Evolutionary conservation across 2,888 invertebrate species (phyloP), one percentile per base, ranked within the genome.

Genomic region (Orthosia gracilis): DNA sequence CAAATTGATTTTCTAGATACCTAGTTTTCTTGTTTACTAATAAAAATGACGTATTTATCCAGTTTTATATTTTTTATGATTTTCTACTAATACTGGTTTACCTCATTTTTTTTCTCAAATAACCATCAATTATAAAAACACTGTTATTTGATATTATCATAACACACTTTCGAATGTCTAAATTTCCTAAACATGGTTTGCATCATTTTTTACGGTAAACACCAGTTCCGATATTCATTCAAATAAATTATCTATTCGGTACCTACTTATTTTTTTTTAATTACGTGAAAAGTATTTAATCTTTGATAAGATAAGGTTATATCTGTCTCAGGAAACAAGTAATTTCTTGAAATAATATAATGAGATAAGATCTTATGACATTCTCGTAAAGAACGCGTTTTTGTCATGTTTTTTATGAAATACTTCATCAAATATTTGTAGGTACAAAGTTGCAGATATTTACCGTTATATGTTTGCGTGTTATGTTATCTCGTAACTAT

Each of bases 321-420:
- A 68, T 76, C 78, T 82, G 40, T 50, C 52, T 54, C 57, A 52
- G 21, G 67, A 76, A 76, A 82, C 49, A 82, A 82, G 47, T 49
- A 63, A 75, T 63, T 82, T 66, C 21, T n/a, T 54, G 67, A 76
- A 82, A 57, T 47, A 55, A 52, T 50, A 77, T 18, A n/a, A 17
- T 73, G 17, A 72, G 80, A 76, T 75, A 62, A 76, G 21, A 73
- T 73, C 61, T 73, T 73, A 76, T 57, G 55, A 80, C 73, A 62
- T 62, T 80, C 62, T 80, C 45, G 13, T n/a, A 31, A 23, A 17
- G 17, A 55, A 47, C 52, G 1, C 40, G 40, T 40, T 55, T 69
- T 75, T 72, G 54, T 73, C 61, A 23, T 73, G 73, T 73, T 50
- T 80, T 73, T 80, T 75, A 2, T 18, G 73, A 61, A 73, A 76